Conservation (phyloP, 2,797 vertebrate species). For the Miichthys miiuy region DNA sequence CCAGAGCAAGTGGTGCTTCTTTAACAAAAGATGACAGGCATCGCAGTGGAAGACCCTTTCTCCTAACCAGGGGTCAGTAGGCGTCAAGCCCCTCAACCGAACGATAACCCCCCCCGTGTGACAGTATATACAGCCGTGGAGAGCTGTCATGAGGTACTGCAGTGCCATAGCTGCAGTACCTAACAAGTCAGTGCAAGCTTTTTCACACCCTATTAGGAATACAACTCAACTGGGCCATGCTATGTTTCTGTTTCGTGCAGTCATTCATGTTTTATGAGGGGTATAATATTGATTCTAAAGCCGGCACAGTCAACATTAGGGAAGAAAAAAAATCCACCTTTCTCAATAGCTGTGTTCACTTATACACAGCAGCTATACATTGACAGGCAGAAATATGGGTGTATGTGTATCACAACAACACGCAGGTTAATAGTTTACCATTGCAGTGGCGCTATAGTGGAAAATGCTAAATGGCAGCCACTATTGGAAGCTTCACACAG, state of each 20-base stretch:
- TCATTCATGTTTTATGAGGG: conserved; percentile 83
- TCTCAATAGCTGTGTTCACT: conserved; percentile 36
- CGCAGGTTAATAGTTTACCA: conserved; percentile 6
- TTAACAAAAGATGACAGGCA: conserved; percentile 64
- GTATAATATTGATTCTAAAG: conserved; percentile 78
- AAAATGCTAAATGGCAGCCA: not conserved
- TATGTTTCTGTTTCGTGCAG: conserved; percentile 73
- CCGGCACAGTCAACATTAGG: conserved; percentile 57
- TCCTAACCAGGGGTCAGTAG: conserved; percentile 58
- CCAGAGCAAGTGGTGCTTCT: conserved; percentile 43
- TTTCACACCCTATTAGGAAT: conserved; percentile 80
- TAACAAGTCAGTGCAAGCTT: conserved; percentile 65
- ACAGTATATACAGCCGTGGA: conserved; percentile 44
- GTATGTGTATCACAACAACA: conserved; percentile 46
- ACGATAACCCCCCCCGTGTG: conserved; percentile 58
- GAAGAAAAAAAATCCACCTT: not conserved
- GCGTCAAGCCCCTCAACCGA: conserved; percentile 41
- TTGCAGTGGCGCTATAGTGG: not conserved
- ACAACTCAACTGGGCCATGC: conserved; percentile 76
- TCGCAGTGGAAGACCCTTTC: conserved; percentile 39
- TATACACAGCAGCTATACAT: conserved; percentile 28
- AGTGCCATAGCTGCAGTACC: conserved; percentile 59
- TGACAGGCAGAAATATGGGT: conserved; percentile 36
- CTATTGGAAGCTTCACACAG: not conserved
- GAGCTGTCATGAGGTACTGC: conserved; percentile 66